Evolutionary conservation across 2,797 vertebrate species (phyloP), one percentile per base, ranked within the genome.

Genomic region (Emys orbicularis): DNA sequence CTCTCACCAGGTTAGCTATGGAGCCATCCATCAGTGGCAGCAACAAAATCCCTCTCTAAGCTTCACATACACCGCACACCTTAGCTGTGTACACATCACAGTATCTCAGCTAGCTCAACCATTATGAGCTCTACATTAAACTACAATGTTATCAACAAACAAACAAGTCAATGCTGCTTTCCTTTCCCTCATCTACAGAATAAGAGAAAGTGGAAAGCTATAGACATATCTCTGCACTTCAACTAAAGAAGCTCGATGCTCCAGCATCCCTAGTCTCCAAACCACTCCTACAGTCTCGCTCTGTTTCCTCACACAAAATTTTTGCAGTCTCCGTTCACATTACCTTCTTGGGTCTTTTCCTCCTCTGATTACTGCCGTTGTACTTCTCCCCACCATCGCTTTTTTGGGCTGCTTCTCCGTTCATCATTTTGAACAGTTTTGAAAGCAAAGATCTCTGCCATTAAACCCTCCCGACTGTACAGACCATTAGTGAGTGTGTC

Each of bases 331-430:
- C 84, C 53, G 2, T 3, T 82, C 81, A 89, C 79, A 97, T 95
- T 99, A 99, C 99, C 99, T 99, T 99, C 96, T 98, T 99, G 96
- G 99, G 99, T 98, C 98, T 98, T 96, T 99, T 99, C 76, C 98
- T 99, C 86, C 98, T 97, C 97, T 99, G 98, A 16, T 98, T 99
- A 81, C 98, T 96, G 84, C 99, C 99, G 44, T 99, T 99, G 92
- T 99, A 98, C 87, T 98, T 98, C 97, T 99, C 99, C 4, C 98
- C 98, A 92, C 99, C 98, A 97, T 99, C 99, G 98, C 99, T 98
- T 97, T 98, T 98, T 96, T 98, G 98, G 98, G 98, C 98, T 97
- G 98, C 98, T 95, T 99, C 99, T 97, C 99, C 99, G 95, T 98
- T 99, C 98, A 99, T 99, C 85, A 90, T 98, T 87, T 93, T 98